Percentiles rank a stretch among this genome's conserved stretches.
phyloP scores from a whole-genome alignment of 2,888 invertebrate genomes.

The Oithona nana region DNA sequence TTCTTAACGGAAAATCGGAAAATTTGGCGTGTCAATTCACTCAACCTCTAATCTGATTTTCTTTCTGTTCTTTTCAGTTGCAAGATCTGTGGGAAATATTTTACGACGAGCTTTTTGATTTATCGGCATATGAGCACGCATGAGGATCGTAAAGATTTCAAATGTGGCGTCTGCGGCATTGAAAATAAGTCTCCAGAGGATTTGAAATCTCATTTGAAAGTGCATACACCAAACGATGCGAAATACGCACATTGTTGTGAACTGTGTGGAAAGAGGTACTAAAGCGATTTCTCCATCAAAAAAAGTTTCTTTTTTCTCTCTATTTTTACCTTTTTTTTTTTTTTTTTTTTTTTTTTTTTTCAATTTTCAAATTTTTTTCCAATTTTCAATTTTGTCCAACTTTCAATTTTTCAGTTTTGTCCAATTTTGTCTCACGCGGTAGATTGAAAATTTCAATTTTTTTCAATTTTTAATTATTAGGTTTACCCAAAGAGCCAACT shows the following conservation, averaged over 20 bases:
- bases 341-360: no score
- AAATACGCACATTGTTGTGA: constrained; percentile 16
- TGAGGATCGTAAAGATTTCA: constrained; percentile 1
- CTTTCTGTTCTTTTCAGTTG: constrained; percentile 12
- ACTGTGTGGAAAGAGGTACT: constrained; percentile 14
- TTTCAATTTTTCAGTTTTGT: no score
- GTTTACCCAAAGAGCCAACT: constrained; percentile 16
- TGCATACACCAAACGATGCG: constrained; percentile 5
- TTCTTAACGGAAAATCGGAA: no score
- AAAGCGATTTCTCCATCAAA: neutral
- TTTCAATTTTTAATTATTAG: neutral
- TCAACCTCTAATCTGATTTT: no score
- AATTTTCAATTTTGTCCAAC: no score
- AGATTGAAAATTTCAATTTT: no score
- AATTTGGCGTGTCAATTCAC: no score
- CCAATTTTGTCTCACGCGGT: no score
- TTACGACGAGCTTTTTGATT: constrained; percentile 3
- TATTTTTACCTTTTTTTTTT: neutral
- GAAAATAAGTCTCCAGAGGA: neutral
- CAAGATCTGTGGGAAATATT: constrained; percentile 12
- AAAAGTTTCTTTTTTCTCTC: neutral
- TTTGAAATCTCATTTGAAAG: constrained; percentile 1
- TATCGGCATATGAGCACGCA: constrained; percentile 9
- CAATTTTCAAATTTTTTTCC: no score
- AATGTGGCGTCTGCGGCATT: constrained; percentile 11